Evolutionary conservation across 2,797 vertebrate genomes (phyloP).

Genomic region (Hybognathus amarus): DNA sequence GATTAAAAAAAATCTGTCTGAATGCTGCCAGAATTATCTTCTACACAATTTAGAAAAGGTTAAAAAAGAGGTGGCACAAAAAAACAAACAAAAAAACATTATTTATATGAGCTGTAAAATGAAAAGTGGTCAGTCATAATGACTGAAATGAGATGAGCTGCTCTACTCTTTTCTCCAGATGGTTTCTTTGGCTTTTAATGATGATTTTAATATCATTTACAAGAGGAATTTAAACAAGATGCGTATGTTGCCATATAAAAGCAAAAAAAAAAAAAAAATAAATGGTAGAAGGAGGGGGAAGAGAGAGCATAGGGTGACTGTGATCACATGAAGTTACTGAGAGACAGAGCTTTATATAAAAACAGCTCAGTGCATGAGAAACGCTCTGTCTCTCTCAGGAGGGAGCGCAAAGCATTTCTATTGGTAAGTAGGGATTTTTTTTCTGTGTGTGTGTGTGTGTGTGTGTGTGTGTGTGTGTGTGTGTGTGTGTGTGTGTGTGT

Average conservation of each 20-base stretch:
- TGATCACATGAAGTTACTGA: conserved; percentile 37
- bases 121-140: conserved; percentile 2
- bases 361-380: conserved; percentile 11
- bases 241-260: not conserved
- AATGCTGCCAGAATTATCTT: not conserved
- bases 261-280: not conserved
- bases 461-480: not conserved
- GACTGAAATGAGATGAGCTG: not conserved
- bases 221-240: not conserved
- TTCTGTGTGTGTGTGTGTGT: not conserved
- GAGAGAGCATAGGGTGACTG: not conserved
- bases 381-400: not conserved
- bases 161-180: not conserved
- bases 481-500: not conserved
- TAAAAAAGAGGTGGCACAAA: not conserved
- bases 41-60: not conserved
- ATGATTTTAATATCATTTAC: not conserved
- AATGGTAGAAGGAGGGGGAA: not conserved
- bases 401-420: not conserved
- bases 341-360: conserved; percentile 32
- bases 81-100: not conserved
- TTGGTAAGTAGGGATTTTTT: not conserved
- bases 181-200: not conserved
- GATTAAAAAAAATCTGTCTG: not conserved
- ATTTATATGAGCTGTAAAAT: conserved; percentile 6